phyloP scores from a whole-genome alignment of 2,888 invertebrate species.

The Dicyrtoma fusca region DNA sequence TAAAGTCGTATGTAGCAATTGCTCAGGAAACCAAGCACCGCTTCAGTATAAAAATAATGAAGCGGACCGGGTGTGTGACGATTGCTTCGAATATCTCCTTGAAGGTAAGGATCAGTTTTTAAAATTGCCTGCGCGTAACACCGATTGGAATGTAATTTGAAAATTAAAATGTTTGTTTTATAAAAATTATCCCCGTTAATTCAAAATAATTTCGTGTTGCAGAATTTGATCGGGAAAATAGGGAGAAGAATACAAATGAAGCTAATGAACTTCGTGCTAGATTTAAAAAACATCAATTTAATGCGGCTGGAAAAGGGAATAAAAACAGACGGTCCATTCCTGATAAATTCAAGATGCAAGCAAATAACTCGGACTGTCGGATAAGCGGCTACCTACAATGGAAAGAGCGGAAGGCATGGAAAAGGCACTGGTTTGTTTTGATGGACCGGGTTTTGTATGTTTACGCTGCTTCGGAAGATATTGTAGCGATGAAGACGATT shows the following conservation, averaged over 20 bases:
- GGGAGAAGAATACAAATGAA: conserved; percentile 49
- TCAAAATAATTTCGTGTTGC: too few species aligned
- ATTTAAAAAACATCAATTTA: conserved; percentile 58
- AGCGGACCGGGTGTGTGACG: conserved; percentile 63
- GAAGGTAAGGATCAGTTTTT: conserved; percentile 58
- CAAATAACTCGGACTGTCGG: conserved; percentile 63
- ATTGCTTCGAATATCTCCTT: conserved; percentile 62
- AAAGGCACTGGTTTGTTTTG: conserved; percentile 65
- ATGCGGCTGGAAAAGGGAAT: conserved; percentile 51
- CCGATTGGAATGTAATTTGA: too few species aligned
- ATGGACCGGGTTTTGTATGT: conserved; percentile 64
- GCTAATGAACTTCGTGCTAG: conserved; percentile 55
- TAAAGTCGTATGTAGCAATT: conserved; percentile 68
- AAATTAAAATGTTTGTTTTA: too few species aligned
- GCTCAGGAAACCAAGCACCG: conserved; percentile 65
- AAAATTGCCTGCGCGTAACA: too few species aligned
- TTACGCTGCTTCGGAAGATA: conserved; percentile 65
- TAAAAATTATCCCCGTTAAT: not conserved
- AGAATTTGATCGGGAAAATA: conserved; percentile 56
- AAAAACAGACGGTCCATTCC: conserved; percentile 58
- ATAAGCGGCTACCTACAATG: conserved; percentile 64
- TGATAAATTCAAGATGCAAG: conserved; percentile 61
- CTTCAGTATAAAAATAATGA: conserved; percentile 63
- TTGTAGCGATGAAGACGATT: conserved; percentile 62
- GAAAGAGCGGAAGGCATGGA: conserved; percentile 62